Evolutionary conservation across 1,140 invertebrate genomes (phyloP).

Genomic region (Cardiocondyla obscurior): DNA sequence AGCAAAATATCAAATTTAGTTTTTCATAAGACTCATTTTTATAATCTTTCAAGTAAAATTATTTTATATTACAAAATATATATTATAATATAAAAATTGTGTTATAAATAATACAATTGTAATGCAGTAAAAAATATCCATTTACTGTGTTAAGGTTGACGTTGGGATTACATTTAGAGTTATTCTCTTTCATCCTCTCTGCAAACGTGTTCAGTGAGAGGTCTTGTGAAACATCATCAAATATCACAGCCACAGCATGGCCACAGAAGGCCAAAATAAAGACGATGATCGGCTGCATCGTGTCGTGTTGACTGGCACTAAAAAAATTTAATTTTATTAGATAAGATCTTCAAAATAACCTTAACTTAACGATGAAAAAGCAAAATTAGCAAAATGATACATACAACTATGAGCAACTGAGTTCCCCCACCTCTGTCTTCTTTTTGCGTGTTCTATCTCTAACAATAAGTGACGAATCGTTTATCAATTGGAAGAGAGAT

Average conservation of each 20-base stretch:
- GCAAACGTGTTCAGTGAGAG: background rate
- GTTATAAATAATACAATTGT: too few relatives aligned
- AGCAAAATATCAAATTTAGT: background rate
- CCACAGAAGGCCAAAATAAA: background rate
- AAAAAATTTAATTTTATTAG: too few relatives aligned
- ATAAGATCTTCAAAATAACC: too few relatives aligned
- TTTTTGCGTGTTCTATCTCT: background rate
- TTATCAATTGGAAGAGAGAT: background rate
- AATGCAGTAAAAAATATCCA: too few relatives aligned
- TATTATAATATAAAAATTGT: background rate
- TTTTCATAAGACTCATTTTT: background rate
- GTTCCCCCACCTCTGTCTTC: too few relatives aligned
- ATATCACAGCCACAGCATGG: background rate
- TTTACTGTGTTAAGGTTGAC: slow-evolving; percentile 45
- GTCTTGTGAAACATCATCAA: background rate
- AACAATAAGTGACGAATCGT: background rate
- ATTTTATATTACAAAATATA: background rate
- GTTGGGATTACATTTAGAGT: background rate
- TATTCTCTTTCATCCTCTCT: background rate
- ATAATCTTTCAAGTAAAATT: too few relatives aligned
- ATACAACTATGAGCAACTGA: background rate
- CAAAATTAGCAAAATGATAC: background rate
- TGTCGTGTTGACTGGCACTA: background rate
- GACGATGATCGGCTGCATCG: background rate
- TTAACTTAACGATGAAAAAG: too few relatives aligned